Base-by-base conservation (phyloP, 2,888 invertebrate species). In the Lithophane semibrunnea region DNA sequence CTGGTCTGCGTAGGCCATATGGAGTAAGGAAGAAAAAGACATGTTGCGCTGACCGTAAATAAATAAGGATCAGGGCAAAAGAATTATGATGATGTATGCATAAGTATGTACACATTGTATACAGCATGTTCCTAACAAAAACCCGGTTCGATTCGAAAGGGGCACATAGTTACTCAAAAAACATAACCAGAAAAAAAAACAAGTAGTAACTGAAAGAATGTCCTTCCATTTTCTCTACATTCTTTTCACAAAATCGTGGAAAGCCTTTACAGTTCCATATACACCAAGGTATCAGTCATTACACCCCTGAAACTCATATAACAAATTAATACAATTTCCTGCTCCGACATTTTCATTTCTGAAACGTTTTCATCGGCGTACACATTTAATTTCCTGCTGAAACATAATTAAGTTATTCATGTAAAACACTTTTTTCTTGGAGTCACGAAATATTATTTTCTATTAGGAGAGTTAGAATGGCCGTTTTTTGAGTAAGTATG, bases 371-470 rank as follows among this genome's bases (percentile, higher is more conserved):
- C 89, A 89, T 84, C 86, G 82, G 67, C 75, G 82, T 84, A 83
- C 87, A 88, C 86, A 90, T 92, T 92, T 94, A 94, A 94, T 94
- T 94, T 94, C 94, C 94, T 94, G 93, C 90, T 89, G 81, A 84
- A 90, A 91, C 88, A 90, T 90, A 92, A 93, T 92, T 93, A 92
- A 90, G 89, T 90, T 90, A 91, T 84, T 83, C 76, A 86, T 79
- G 78, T 80, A 78, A 87, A 90, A 89, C 87, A 87, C 82, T 87
- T 89, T 89, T 90, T 88, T 87, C 78, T 80, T 78, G 10, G 73
- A 85, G 86, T 88, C 90, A 92, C 89, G 91, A 89, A 88, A 88
- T 86, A 81, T 84, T 86, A 83, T 85, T 83, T 87, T 90, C 90
- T 88, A 84, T 84, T 84, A 84, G 8, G 54, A 72, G 54, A 75